phyloP scores from a whole-genome alignment of 2,888 invertebrate species.

The Polia nebulosa region DNA sequence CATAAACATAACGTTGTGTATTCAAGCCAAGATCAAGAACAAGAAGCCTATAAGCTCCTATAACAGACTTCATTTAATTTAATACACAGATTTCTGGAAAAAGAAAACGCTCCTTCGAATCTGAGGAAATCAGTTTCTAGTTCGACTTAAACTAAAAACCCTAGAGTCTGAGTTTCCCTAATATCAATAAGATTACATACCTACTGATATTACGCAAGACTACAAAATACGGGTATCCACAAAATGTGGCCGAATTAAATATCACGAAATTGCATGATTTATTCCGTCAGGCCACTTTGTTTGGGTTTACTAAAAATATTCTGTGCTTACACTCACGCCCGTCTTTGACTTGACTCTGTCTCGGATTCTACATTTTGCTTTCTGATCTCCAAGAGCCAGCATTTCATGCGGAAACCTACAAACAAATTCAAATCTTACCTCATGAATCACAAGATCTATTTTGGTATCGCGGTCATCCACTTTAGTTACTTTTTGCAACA shows the following conservation, averaged over 20 bases:
- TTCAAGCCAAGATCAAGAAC: not conserved
- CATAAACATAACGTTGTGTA: not conserved
- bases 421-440: constrained; percentile 73
- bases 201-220: constrained; percentile 24
- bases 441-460: constrained; percentile 63
- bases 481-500: constrained; percentile 85
- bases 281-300: constrained; percentile 74
- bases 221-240: constrained; percentile 11
- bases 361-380: constrained; percentile 84
- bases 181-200: constrained; percentile 17
- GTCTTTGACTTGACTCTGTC: constrained; percentile 82
- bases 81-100: not conserved
- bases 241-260: constrained; percentile 47
- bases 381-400: constrained; percentile 72
- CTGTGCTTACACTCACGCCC: constrained; percentile 79
- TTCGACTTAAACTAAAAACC: constrained; percentile 2
- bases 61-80: constrained; percentile 2
- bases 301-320: constrained; percentile 80
- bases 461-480: constrained; percentile 67
- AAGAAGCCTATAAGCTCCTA: not conserved
- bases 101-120: not conserved
- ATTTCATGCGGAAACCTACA: constrained; percentile 69
- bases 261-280: constrained; percentile 71
- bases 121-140: constrained; percentile 4
- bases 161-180: not conserved